Evolutionary conservation across 1,140 invertebrate species (phyloP).

Genomic region (Diachasma alloeum): DNA sequence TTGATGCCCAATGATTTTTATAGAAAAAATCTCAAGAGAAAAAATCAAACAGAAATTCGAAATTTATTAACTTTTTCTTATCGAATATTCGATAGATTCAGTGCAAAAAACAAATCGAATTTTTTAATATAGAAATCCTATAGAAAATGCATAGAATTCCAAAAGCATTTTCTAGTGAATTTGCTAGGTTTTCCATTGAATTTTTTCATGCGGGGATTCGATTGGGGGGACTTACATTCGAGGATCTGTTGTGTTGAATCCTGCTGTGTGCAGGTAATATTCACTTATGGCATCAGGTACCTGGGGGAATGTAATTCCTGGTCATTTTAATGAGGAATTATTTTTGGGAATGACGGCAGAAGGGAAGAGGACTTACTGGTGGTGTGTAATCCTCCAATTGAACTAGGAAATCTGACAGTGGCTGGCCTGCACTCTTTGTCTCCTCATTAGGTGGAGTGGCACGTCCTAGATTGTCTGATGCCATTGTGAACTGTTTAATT

Average conservation of each 20-base stretch:
- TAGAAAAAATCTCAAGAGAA: no score
- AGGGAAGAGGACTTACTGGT: conserved; percentile 68
- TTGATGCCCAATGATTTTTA: no score
- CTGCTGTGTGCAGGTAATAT: conserved; percentile 86
- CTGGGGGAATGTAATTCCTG: conserved; percentile 56
- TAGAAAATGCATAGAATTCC: no score
- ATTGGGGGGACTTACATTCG: conserved; percentile 71
- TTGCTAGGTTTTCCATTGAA: no score
- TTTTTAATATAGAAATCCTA: no score
- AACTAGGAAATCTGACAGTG: conserved; percentile 74
- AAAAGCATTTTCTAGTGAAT: no score
- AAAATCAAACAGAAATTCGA: no score
- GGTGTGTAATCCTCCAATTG: conserved; percentile 95
- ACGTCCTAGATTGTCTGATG: conserved; percentile 45
- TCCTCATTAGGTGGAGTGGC: conserved; percentile 50
- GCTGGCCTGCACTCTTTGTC: conserved; percentile 64
- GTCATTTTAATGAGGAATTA: background rate
- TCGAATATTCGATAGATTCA: no score
- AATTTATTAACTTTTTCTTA: no score
- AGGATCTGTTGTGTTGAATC: conserved; percentile 91
- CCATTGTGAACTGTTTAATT: background rate
- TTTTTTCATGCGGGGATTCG: no score
- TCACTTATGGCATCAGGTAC: conserved; percentile 91
- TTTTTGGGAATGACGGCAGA: background rate
- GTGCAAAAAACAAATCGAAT: no score